Evolutionary conservation across 2,113 vertebrate genomes (phyloP), one percentile per base, ranked within the genome.

Genomic region (Sinocyclocheilus anshuiensis): DNA sequence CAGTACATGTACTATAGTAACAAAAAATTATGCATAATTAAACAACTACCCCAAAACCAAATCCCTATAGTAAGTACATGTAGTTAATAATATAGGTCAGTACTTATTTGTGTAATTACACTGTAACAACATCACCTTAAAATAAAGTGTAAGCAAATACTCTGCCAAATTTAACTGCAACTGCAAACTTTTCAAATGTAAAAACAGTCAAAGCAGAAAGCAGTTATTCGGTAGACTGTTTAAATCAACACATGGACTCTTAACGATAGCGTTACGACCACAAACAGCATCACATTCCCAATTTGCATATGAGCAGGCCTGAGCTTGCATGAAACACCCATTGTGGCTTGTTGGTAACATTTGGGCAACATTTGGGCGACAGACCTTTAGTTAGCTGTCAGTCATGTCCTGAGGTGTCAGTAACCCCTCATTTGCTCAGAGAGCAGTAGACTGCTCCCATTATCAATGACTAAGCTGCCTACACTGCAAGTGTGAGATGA

Each of bases 321-420:
- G 71, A 74, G 71, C 29, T 16, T 71, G 29, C 67, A 18, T 71
- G 67, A 10, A 71, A 71, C 16, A 39, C 29, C 15, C 16, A 69
- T 5, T 15, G 15, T 71, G 16, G 29, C 36, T 42, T 74, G 71
- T 12, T 42, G 71, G 71, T n/a, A 74, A 74, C 71, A 74, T 74
- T 74, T 74, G 36, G 36, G 18, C n/a, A 74, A 74, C 71, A 74
- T 74, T 74, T 74, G 36, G 36, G 18, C n/a, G n/a, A n/a, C n/a
- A n/a, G 20, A 33, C 67, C 7, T 71, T 71, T 20, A 33, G 26
- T 10, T 20, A 36, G 15, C 3, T 16, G 29, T 71, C 29, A 71
- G 67, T 36, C 67, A 69, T 69, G 65, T 69, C 2, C 65, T 36
- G 67, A 45, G 16, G 71, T 42, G 71, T 45, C 20, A 74, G 36